These are phyloP conservation scores for Penaeus chinensis DNA, from an alignment of 1,140 invertebrate genomes.

Conservation along the genomic window DNA sequence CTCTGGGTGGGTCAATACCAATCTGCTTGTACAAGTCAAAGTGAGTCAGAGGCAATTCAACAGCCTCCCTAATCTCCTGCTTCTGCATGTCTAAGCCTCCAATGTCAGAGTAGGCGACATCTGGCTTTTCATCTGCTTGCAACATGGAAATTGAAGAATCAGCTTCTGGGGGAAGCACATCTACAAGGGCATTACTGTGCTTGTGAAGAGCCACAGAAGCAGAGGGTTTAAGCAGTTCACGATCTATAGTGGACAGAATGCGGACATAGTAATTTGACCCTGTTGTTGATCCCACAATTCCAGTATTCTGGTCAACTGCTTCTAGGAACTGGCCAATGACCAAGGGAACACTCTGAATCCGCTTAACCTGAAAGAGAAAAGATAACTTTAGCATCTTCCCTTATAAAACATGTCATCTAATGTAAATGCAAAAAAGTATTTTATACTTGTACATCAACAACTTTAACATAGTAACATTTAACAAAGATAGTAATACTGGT, in stretches of 20 bases:
- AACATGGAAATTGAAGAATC: constrained; percentile 97
- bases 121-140: constrained; percentile 95
- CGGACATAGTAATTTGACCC: constrained; percentile 98
- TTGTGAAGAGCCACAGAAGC: constrained; percentile 97
- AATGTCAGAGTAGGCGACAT: constrained; percentile 97
- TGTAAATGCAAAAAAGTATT: no score
- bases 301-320: constrained; percentile 97
- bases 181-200: constrained; percentile 97
- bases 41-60: constrained; percentile 97
- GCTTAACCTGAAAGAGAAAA: constrained; percentile 79
- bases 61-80: constrained; percentile 98
- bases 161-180: constrained; percentile 97
- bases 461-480: no score
- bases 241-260: constrained; percentile 89
- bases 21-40: constrained; percentile 99
- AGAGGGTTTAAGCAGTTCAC: constrained; percentile 94
- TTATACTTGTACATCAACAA: no score
- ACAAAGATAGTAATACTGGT: no score
- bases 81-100: constrained; percentile 99
- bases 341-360: constrained; percentile 96
- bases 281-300: constrained; percentile 88
- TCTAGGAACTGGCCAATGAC: constrained; percentile 98
- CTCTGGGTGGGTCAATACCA: constrained; percentile 94
- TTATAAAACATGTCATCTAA: no score
- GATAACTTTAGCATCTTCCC: no score